Conservation (phyloP, 2,888 invertebrate genomes). For the Hydrotaea cyrtoneurina region DNA sequence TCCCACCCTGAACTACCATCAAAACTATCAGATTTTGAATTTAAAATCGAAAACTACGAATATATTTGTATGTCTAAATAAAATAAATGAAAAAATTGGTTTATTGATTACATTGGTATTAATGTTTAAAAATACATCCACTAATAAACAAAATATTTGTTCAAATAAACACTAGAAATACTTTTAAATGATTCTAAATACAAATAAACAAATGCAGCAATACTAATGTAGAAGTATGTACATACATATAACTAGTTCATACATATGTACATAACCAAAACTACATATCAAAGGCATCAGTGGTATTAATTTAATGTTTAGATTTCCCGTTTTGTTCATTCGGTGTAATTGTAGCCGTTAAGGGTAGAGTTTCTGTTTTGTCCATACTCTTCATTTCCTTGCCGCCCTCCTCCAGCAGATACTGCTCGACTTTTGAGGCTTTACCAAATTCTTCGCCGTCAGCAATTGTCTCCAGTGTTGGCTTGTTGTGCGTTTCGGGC, state of each 20-base stretch:
- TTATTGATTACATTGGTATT: not conserved
- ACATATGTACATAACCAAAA: not conserved
- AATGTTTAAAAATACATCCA: not conserved
- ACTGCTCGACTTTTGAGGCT: slow-evolving; percentile 59
- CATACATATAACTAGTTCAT: too few relatives aligned
- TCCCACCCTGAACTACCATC: too few relatives aligned
- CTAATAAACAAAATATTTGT: not conserved
- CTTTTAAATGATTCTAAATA: not conserved
- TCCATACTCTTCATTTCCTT: slow-evolving; percentile 65
- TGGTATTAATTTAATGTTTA: not conserved
- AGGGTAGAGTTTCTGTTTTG: slow-evolving; percentile 70
- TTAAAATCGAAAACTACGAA: not conserved
- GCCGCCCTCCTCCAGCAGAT: slow-evolving; percentile 71
- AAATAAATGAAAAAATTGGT: not conserved
- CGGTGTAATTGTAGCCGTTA: slow-evolving; percentile 65
- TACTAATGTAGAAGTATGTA: not conserved
- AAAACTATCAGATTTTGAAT: too few relatives aligned
- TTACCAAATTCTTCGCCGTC: slow-evolving; percentile 88
- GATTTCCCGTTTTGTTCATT: slow-evolving; percentile 11
- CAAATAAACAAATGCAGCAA: slow-evolving; percentile 7
- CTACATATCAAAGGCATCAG: not conserved
- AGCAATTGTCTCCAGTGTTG: slow-evolving; percentile 89
- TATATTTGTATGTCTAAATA: not conserved
- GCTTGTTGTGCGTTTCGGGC: slow-evolving; percentile 90
- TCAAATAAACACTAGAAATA: not conserved